These are phyloP conservation scores for Anastrepha obliqua DNA, from an alignment of 1,140 invertebrate genomes.

Conservation along the genomic window DNA sequence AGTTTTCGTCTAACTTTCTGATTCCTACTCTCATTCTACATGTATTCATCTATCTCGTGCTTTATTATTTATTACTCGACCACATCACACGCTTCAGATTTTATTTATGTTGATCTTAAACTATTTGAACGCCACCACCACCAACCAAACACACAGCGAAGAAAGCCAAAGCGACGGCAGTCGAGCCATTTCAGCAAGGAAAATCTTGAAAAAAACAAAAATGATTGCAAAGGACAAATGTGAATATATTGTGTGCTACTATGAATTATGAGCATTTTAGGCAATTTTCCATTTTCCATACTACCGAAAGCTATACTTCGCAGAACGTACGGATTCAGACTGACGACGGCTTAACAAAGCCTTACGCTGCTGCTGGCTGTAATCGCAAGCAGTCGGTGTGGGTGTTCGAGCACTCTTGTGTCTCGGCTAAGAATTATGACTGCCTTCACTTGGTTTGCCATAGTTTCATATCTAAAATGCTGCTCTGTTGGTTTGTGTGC, in stretches of 20 bases:
- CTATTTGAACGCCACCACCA: slow-evolving; percentile 35
- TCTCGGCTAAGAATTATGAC: slow-evolving; percentile 34
- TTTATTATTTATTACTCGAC: slow-evolving; percentile 47
- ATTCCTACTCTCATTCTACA: not conserved
- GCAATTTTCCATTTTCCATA: slow-evolving; percentile 23
- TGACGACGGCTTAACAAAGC: not conserved
- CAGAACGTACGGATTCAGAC: not conserved
- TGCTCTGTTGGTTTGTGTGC: not conserved
- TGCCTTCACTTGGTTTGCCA: not conserved
- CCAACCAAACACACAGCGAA: not conserved
- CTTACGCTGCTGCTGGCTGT: not conserved
- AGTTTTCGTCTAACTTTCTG: slow-evolving; percentile 25
- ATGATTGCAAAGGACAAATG: not conserved
- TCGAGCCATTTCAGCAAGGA: not conserved
- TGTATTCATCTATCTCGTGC: not conserved
- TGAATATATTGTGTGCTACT: slow-evolving; percentile 22
- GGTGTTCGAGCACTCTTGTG: not conserved
- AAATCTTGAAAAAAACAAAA: too few species aligned
- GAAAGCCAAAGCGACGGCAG: not conserved
- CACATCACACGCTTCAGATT: slow-evolving; percentile 47
- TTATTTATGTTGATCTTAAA: slow-evolving; percentile 49
- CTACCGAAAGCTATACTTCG: not conserved
- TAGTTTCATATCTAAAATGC: slow-evolving; percentile 7
- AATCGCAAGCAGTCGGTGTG: not conserved
- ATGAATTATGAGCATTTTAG: slow-evolving; percentile 49